Base-by-base conservation (phyloP, 2,888 invertebrate genomes). In the Nasonia oneida region DNA sequence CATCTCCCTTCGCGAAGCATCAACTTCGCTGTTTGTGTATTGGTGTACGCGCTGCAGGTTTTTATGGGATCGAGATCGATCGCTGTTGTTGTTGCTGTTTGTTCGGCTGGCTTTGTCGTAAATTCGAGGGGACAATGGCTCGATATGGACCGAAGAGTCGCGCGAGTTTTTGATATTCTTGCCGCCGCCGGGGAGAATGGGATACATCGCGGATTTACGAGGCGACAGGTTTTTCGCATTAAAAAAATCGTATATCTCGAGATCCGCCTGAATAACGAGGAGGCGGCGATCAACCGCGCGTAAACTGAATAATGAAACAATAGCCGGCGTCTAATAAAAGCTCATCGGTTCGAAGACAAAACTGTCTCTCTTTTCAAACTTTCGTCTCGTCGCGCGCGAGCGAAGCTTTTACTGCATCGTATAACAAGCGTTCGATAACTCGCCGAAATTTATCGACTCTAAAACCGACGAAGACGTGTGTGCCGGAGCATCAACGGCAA, bases 371-470 rank as follows among this genome's bases (percentile, higher is more conserved):
- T 29, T 2, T 47, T 4, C n/a, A 57, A 74, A 80, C 33, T n/a
- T 74, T 80, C n/a, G 47, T 18, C 42, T 79, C 71, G 39, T 37
- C n/a, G 71, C 42, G 47, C 23, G 73, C 10, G 29, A 29, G 29
- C 1, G 29, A 14, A 29, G 33, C 33, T 14, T 67, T 67, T 67
- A 67, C 67, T 29, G 67, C 67, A 33, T 67, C 67, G 67, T 67
- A 67, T 67, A 74, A 79, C n/a, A 61, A 39, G 33, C 83, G 74
- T 74, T 84, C 73, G 50, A 81, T 79, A 70, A 67, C 70, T 84
- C 53, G 2, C 53, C 15, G 57, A 23, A 57, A 42, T 64, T 76
- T 67, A 81, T 81, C 47, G 70, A 81, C 6, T 70, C 57, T 81
- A 81, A 84, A 84, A 84, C n/a, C 23, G 14, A 12, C 57, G 23